Evolutionary conservation across 2,888 invertebrate genomes (phyloP), one percentile per base, ranked within the genome.

Genomic region (Nezara viridula): DNA sequence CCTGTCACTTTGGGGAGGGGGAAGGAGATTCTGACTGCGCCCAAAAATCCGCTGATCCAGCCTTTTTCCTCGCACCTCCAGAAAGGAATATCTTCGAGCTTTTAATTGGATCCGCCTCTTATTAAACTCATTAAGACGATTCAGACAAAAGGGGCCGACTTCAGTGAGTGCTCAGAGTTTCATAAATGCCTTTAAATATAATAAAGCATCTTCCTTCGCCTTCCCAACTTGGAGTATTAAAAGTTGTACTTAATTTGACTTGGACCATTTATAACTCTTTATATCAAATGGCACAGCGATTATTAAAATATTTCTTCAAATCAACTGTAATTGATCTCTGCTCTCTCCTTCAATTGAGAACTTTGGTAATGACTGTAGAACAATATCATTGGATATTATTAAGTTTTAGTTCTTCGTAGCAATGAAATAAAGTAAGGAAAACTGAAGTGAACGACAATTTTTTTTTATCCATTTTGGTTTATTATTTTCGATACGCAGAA

Each of bases 31-130:
- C 44, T n/a, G 44, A 81, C 81, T 81, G 5, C 7, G 0, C 60
- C 44, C 81, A 44, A 47, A 81, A 81, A 81, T 81, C 81, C 81
- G 81, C 40, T 81, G 81, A 81, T 81, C 81, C 81, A 81, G 1
- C 81, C 44, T 81, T 81, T 81, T 81, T 81, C n/a, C 81, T 81
- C n/a, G 81, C 44, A 47, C 44, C 66, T 81, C 44, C 10, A 81
- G 44, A 44, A 81, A 81, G 81, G 44, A 47, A 81, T 44, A 81
- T 81, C 81, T 81, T 81, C 40, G 81, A 44, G 66, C 24, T 81
- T 81, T 81, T 81, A 81, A 81, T 81, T 81, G 81, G 81, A 81
- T 81, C 44, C 81, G 66, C n/a, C 81, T 81, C 81, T 81, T 40
- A 81, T 81, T 81, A 81, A 47, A 81, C 81, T 81, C 81, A 81